Percentiles rank a stretch among this genome's conserved stretches.
phyloP scores from a whole-genome alignment of 1,140 invertebrate species.

The Anoplolepis gracilipes region DNA sequence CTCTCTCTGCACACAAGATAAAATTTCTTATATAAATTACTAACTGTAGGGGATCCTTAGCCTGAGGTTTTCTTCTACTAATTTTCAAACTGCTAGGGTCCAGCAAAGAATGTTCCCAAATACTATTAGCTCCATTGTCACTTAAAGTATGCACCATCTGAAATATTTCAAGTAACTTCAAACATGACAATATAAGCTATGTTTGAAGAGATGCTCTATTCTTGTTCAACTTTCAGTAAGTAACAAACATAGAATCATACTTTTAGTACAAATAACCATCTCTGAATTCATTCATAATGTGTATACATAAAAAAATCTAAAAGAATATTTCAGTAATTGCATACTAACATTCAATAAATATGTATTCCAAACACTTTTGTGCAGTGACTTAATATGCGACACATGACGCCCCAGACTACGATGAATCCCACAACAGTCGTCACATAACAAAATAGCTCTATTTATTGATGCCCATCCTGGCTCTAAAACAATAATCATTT shows the following conservation, averaged over 20 bases:
- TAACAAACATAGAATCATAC: too few relatives aligned
- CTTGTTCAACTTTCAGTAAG: too few relatives aligned
- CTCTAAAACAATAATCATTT: slow-evolving; percentile 88
- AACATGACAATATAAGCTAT: too few relatives aligned
- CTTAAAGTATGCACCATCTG: slow-evolving; percentile 97
- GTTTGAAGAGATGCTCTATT: too few relatives aligned
- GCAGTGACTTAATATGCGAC: slow-evolving; percentile 97
- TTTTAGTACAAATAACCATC: too few relatives aligned
- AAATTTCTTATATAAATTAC: slow-evolving; percentile 71
- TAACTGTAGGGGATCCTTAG: slow-evolving; percentile 96
- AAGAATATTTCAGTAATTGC: background rate
- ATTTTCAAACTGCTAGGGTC: slow-evolving; percentile 92
- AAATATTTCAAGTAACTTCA: slow-evolving; percentile 73
- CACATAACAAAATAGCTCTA: slow-evolving; percentile 97
- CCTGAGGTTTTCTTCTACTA: slow-evolving; percentile 93
- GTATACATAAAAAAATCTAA: background rate
- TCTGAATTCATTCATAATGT: too few relatives aligned
- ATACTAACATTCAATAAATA: slow-evolving; percentile 92
- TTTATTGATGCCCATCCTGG: slow-evolving; percentile 98
- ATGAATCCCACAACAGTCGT: slow-evolving; percentile 98
- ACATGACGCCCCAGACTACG: slow-evolving; percentile 97
- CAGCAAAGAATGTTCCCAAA: slow-evolving; percentile 98
- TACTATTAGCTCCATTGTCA: slow-evolving; percentile 97
- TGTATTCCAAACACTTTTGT: slow-evolving; percentile 95
- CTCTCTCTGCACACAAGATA: background rate